Conservation (phyloP, 2,888 invertebrate species). For the Chesias legatella region DNA sequence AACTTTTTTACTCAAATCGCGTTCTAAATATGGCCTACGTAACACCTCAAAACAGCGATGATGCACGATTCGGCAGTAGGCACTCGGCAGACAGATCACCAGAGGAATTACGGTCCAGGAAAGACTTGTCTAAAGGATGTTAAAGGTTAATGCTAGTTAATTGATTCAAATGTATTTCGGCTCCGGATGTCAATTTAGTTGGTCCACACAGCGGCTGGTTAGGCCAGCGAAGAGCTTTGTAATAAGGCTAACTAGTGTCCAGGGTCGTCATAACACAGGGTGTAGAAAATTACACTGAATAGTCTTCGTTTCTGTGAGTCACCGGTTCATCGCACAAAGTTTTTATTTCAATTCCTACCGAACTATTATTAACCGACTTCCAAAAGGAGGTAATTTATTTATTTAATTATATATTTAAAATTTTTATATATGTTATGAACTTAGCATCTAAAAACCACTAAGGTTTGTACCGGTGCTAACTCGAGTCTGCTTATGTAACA, state of each 20-base stretch:
- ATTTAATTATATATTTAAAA: no score
- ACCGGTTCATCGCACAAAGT: no score
- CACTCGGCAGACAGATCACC: slow-evolving; percentile 4
- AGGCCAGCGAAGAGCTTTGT: slow-evolving; percentile 27
- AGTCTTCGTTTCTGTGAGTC: slow-evolving; percentile 3
- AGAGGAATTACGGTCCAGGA: slow-evolving; percentile 12
- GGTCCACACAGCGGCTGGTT: slow-evolving; percentile 25
- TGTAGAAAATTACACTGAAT: slow-evolving; percentile 16
- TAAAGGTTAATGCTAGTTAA: slow-evolving; percentile 29
- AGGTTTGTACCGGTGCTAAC: no score
- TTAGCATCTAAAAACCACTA: no score
- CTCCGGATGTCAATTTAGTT: slow-evolving; percentile 32
- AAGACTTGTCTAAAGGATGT: slow-evolving; percentile 24
- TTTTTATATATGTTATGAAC: no score
- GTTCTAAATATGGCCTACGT: no score
- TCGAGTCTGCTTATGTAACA: no score
- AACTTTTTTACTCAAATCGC: no score
- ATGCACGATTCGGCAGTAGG: background rate
- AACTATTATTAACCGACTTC: no score
- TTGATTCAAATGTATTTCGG: slow-evolving; percentile 28
- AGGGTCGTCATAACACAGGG: slow-evolving; percentile 26
- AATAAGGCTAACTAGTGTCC: slow-evolving; percentile 28
- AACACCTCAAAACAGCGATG: no score
- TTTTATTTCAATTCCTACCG: no score
- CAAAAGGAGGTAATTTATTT: no score